A percentile compares a stretch with the other conserved stretches of the same genome.
Evolutionary conservation across 2,113 vertebrate species (phyloP).

Genomic region (Perccottus glenii): DNA sequence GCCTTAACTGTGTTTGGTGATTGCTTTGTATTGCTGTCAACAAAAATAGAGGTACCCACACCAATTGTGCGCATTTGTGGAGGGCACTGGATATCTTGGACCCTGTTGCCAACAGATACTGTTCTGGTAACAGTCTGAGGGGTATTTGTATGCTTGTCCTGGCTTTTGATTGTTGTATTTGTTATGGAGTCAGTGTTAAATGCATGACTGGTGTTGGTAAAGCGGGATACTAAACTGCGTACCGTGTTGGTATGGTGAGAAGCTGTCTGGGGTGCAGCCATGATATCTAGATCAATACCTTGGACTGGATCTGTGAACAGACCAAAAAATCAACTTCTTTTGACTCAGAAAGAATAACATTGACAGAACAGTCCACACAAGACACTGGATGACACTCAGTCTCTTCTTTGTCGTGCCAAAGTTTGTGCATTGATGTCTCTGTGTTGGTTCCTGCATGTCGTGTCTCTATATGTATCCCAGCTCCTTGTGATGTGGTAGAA

Average conservation of each 20-base stretch:
- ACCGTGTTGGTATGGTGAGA: conserved; percentile 83
- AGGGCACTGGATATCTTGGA: conserved; percentile 72
- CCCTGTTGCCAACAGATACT: conserved; percentile 84
- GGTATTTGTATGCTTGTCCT: conserved; percentile 89
- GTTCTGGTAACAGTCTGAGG: conserved; percentile 73
- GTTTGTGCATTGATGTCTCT: conserved; percentile 44
- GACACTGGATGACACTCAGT: conserved; percentile 77
- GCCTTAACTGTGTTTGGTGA: conserved; percentile 58
- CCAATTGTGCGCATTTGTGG: conserved; percentile 81
- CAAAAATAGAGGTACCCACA: conserved; percentile 80
- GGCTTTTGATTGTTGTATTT: conserved; percentile 80
- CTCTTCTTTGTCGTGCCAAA: conserved; percentile 18
- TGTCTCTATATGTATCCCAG: conserved; percentile 71
- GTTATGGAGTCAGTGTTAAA: conserved; percentile 80
- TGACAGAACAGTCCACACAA: conserved; percentile 83
- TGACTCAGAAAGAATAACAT: conserved; percentile 70
- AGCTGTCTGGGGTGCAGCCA: conserved; percentile 80
- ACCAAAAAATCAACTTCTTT: conserved; percentile 76
- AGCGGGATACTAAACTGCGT: conserved; percentile 76
- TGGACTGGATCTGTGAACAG: conserved; percentile 77
- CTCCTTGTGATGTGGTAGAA: conserved; percentile 71
- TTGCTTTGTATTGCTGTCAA: conserved; percentile 72
- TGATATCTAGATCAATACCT: conserved; percentile 77
- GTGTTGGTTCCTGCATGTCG: conserved; percentile 84
- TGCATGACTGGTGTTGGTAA: conserved; percentile 80